A percentile compares a stretch with the other conserved stretches of the same genome.
Evolutionary conservation across 2,888 invertebrate genomes (phyloP).

Genomic region (Sminthurinus aureus): DNA sequence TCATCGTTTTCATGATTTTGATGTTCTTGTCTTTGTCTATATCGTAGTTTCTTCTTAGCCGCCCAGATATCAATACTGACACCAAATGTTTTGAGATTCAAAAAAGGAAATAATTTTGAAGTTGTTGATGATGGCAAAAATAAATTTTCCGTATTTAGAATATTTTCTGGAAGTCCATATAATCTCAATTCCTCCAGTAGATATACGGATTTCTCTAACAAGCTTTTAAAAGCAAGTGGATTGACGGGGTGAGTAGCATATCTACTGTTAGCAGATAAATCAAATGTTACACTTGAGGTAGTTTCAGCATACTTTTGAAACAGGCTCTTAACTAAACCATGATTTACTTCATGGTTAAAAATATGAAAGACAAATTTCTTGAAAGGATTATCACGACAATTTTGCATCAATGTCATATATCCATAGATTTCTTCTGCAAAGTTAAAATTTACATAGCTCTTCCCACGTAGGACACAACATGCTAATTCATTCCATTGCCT

Average conservation of each 20-base stretch:
- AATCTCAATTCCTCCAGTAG: constrained; percentile 14
- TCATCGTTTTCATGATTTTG: neutral
- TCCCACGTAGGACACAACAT: constrained; percentile 5
- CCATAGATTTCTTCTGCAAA: constrained; percentile 30
- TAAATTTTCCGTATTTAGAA: neutral
- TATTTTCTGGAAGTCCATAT: constrained; percentile 22
- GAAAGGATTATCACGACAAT: constrained; percentile 1
- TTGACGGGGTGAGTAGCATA: neutral
- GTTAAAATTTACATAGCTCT: neutral
- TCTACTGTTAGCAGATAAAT: constrained; percentile 9
- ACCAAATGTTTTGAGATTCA: neutral
- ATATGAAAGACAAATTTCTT: constrained; percentile 1
- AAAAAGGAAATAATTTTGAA: neutral
- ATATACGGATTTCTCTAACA: neutral
- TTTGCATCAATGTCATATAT: constrained; percentile 6
- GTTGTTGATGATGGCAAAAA: neutral
- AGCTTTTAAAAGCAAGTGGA: neutral
- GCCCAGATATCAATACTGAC: constrained; percentile 8
- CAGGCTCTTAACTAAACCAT: neutral
- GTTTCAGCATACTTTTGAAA: neutral
- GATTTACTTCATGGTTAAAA: constrained; percentile 19
- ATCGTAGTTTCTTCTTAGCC: neutral
- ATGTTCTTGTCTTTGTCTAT: neutral
- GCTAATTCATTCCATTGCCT: constrained; percentile 26
- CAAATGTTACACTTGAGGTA: constrained; percentile 4